Conservation (phyloP, 2,113 vertebrate genomes). For the Plestiodon gilberti region DNA sequence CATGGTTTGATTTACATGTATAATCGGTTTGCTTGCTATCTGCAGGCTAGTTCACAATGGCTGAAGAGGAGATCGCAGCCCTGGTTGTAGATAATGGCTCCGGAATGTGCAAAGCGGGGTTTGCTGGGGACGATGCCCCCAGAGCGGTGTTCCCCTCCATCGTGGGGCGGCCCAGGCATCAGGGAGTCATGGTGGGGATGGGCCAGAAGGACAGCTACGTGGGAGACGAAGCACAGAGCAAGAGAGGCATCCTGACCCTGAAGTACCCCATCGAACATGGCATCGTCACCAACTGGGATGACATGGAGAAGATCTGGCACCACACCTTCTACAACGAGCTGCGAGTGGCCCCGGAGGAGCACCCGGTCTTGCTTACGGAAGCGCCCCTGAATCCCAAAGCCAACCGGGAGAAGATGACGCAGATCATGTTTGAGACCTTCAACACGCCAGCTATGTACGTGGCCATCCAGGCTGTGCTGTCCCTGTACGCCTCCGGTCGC, state of each 20-base stretch:
- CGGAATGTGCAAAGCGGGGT: conserved; percentile 75
- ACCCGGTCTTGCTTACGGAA: conserved; percentile 78
- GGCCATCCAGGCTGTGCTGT: conserved; percentile 77
- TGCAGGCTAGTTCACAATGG: conserved; percentile 41
- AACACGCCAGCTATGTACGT: conserved; percentile 79
- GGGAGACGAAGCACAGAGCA: conserved; percentile 79
- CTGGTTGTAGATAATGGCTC: conserved; percentile 79
- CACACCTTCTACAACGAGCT: conserved; percentile 93
- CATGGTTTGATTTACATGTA: no score
- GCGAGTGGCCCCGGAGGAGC: conserved; percentile 73
- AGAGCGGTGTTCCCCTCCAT: conserved; percentile 75
- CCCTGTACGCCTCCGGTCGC: conserved; percentile 74
- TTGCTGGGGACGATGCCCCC: conserved; percentile 74
- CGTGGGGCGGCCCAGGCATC: conserved; percentile 75
- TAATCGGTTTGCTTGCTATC: accelerated
- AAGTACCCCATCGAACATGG: conserved; percentile 74
- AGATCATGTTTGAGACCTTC: conserved; percentile 85
- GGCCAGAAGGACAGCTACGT: conserved; percentile 78
- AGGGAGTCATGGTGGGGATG: conserved; percentile 77
- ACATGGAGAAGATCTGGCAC: conserved; percentile 90
- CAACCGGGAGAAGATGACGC: conserved; percentile 81
- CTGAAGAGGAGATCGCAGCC: conserved; percentile 69
- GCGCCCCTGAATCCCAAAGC: conserved; percentile 74
- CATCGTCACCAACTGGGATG: conserved; percentile 73
- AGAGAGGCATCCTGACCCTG: conserved; percentile 77